Conservation (phyloP, 2,113 vertebrate genomes). For the Tenebrosternarchus preto region DNA sequence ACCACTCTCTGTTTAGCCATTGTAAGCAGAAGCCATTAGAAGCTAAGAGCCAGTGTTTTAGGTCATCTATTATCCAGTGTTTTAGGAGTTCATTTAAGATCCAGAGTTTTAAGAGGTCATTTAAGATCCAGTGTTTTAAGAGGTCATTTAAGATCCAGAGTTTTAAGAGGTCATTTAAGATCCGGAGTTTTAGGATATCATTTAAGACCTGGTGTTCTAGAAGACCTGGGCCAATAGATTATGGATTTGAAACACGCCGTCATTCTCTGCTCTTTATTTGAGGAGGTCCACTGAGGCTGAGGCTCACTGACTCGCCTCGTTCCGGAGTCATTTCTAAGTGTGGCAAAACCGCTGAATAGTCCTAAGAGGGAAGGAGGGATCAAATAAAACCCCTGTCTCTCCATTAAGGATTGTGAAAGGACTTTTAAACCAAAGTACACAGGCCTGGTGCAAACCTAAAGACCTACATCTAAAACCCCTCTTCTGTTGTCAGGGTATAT, state of each 20-base stretch:
- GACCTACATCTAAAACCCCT: neutral
- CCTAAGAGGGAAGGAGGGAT: neutral
- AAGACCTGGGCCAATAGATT: neutral
- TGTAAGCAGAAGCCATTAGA: too few relatives aligned
- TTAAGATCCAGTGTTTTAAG: too few relatives aligned
- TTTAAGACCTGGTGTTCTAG: too few relatives aligned
- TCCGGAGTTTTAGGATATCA: too few relatives aligned
- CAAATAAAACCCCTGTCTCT: constrained; percentile 16
- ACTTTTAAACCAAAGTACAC: neutral
- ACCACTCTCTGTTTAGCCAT: neutral
- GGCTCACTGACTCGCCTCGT: neutral
- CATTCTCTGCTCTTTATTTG: neutral
- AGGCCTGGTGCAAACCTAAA: constrained; percentile 11
- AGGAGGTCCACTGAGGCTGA: neutral
- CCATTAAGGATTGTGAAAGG: constrained; percentile 25
- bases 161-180: too few relatives aligned
- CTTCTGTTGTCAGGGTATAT: neutral
- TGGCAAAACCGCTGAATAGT: constrained; percentile 14
- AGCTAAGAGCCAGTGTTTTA: too few relatives aligned
- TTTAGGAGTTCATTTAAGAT: too few relatives aligned
- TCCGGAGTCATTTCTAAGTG: constrained; percentile 9
- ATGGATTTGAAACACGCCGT: neutral
- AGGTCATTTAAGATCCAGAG: too few relatives aligned
- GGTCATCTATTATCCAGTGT: too few relatives aligned
- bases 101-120: too few relatives aligned